A percentile compares a stretch with the other conserved stretches of the same genome.
phyloP scores from a whole-genome alignment of 2,113 vertebrate species.

The Jaculus jaculus region DNA sequence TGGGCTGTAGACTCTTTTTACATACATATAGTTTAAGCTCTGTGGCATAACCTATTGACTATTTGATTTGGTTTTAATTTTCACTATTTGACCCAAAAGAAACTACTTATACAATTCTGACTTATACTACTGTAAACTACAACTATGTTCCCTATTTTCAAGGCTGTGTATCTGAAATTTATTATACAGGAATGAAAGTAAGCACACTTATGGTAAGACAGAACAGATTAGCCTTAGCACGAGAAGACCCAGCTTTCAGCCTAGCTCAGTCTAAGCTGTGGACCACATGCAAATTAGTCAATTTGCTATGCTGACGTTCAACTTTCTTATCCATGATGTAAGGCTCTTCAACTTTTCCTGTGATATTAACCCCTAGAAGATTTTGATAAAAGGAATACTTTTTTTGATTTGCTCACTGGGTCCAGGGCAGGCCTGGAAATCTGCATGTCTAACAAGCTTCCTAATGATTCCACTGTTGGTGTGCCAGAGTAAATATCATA shows the following conservation, averaged over 20 bases:
- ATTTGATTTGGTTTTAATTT: conserved; percentile 59
- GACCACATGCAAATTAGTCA: background rate
- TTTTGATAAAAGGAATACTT: conserved; percentile 34
- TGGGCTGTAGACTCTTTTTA: background rate
- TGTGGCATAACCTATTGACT: conserved; percentile 42
- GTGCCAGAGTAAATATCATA: background rate
- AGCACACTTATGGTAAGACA: conserved; percentile 8
- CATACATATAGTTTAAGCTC: conserved; percentile 16
- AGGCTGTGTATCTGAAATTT: conserved; percentile 38
- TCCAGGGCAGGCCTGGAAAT: background rate
- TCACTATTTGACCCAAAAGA: conserved; percentile 50
- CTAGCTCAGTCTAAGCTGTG: background rate
- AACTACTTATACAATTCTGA: conserved; percentile 32
- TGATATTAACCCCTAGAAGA: background rate
- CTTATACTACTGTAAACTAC: conserved; percentile 55
- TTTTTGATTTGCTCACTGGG: background rate
- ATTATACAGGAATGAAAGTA: conserved; percentile 29
- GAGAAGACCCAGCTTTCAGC: background rate
- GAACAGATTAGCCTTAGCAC: background rate
- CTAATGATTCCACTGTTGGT: background rate
- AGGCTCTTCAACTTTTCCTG: background rate
- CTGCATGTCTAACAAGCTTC: background rate
- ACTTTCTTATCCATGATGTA: background rate
- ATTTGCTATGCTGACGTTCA: background rate
- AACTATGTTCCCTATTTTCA: conserved; percentile 55